Evolutionary conservation across 2,797 vertebrate genomes (phyloP), one percentile per base, ranked within the genome.

Genomic region (Paguma larvata): DNA sequence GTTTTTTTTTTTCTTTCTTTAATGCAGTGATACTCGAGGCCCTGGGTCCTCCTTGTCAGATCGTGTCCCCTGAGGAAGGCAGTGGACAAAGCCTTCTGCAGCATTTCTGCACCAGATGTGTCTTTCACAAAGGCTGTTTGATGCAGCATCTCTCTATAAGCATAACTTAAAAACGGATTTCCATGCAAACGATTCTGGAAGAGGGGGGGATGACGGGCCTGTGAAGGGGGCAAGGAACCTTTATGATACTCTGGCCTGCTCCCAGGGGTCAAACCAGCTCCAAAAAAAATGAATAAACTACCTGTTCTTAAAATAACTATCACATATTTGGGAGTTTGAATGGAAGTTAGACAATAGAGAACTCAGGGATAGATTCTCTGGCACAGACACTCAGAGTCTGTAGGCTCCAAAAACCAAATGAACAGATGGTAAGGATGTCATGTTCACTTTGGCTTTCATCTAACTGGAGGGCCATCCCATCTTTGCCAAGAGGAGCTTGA

Each of bases 381-480:
- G 91, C 83, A 56, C n/a, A 41, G 48, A 75, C 5, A n/a, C n/a
- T 80, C 59, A 48, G 68, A 72, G 80, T 30, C 84, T 14, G 3
- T 38, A 32, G 21, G 70, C 72, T 85, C 79, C 75, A 19, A 68
- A 75, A 86, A 65, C 83, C 86, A 84, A 7, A 51, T 34, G 79
- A 38, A 53, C 93, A 78, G 87, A 63, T 84, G 95, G 93, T 18
- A 30, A 46, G 21, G 56, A 48, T 25, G 13, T 32, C 21, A 32
- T 48, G 73, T 77, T 86, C 59, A 18, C 93, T 88, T 51, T 21
- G 65, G n/a, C 86, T 91, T 79, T 72, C 67, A 2, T 77, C 59
- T 91, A 80, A 79, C 84, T 38, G 3, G 65, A 89, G 51, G 67
- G 51, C 51, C 67, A 23, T 34, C 44, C 25, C 0, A 0, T 65